These are phyloP conservation scores for Spisula subtruncata DNA, from an alignment of 2,888 invertebrate genomes.

Conservation along the genomic window DNA sequence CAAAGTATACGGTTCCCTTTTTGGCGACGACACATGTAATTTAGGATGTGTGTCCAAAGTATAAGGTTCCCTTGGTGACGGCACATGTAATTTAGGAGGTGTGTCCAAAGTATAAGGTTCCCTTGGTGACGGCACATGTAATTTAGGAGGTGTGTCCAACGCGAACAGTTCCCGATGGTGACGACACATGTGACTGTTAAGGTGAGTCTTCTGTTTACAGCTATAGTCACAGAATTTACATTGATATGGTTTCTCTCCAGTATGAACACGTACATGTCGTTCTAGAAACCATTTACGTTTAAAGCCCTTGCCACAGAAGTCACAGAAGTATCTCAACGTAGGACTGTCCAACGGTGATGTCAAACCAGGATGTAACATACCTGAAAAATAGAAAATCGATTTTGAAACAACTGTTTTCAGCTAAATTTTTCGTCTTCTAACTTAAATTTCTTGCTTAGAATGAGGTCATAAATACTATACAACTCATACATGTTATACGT, in stretches of 20 bases:
- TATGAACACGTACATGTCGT: constrained; percentile 46
- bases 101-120: too few relatives aligned
- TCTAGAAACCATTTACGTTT: constrained; percentile 35
- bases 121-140: too few relatives aligned
- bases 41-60: too few relatives aligned
- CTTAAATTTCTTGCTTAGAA: too few relatives aligned
- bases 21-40: too few relatives aligned
- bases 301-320: constrained; percentile 40
- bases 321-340: background rate
- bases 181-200: constrained; percentile 14
- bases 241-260: constrained; percentile 35
- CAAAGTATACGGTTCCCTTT: too few relatives aligned
- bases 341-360: background rate
- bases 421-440: background rate
- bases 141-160: background rate
- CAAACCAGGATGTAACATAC: background rate
- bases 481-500: too few relatives aligned
- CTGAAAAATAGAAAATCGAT: background rate
- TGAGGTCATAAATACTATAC: too few relatives aligned
- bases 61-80: too few relatives aligned
- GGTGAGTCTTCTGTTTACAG: constrained; percentile 5
- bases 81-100: too few relatives aligned
- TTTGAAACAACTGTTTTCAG: background rate
- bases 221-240: constrained; percentile 28
- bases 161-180: background rate